Conservation (phyloP, 1,140 invertebrate genomes). For the Dufourea novaeangliae region DNA sequence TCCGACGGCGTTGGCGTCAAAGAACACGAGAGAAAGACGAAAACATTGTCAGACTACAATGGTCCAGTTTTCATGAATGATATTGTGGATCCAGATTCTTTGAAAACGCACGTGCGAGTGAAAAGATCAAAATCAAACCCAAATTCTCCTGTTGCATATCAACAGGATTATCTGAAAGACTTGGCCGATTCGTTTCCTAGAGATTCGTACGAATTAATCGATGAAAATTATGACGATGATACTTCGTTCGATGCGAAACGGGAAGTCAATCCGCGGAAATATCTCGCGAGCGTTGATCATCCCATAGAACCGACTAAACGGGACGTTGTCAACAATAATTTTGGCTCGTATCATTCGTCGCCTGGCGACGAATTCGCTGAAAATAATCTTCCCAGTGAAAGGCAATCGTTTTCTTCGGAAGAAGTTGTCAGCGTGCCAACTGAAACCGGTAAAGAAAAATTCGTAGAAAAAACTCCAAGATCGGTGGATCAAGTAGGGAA, state of each 20-base stretch:
- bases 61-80: slow-evolving; percentile 39
- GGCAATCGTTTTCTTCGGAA: background rate
- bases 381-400: background rate
- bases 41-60: slow-evolving; percentile 35
- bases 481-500: background rate
- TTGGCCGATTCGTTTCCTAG: slow-evolving; percentile 2
- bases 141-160: background rate
- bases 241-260: slow-evolving; percentile 1
- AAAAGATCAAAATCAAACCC: slow-evolving; percentile 45
- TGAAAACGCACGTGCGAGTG: slow-evolving; percentile 48
- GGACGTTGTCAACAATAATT: background rate
- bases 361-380: background rate
- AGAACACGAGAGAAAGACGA: background rate
- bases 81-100: slow-evolving; percentile 36
- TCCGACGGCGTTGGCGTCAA: background rate
- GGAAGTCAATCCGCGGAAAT: background rate
- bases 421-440: too few species aligned
- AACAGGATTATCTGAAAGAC: slow-evolving; percentile 8
- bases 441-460: background rate
- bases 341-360: background rate
- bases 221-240: background rate
- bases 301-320: background rate
- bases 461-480: background rate
- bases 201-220: background rate
- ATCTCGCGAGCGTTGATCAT: background rate